Percentiles rank a stretch among this genome's conserved stretches.
Evolutionary conservation across 2,888 invertebrate genomes (phyloP).

Genomic region (Aleiodes alternator): DNA sequence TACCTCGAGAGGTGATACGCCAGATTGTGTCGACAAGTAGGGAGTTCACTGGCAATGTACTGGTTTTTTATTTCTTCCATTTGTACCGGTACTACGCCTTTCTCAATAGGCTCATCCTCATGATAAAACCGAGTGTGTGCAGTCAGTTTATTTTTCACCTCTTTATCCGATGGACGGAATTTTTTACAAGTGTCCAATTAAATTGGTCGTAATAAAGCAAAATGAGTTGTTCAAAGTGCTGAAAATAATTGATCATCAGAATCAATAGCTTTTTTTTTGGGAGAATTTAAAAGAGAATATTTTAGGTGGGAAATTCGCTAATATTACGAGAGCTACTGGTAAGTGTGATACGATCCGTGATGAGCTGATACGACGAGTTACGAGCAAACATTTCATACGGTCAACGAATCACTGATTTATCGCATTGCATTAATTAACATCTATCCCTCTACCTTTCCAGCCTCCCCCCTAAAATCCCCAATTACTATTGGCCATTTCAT

Average conservation of each 20-base stretch:
- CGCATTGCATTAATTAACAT: constrained; percentile 40
- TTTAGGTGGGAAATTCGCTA: neutral
- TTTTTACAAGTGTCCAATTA: constrained; percentile 37
- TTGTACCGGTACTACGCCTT: constrained; percentile 58
- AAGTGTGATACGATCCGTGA: constrained; percentile 46
- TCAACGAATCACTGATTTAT: constrained; percentile 44
- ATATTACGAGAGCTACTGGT: constrained; percentile 28
- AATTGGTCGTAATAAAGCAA: constrained; percentile 27
- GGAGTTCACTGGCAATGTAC: constrained; percentile 67
- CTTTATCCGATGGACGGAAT: constrained; percentile 68
- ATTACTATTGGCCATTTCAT: constrained; percentile 36
- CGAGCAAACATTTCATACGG: constrained; percentile 43
- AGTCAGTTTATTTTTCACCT: constrained; percentile 69
- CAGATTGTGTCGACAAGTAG: constrained; percentile 63
- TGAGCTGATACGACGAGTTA: constrained; percentile 48
- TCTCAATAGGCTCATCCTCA: constrained; percentile 61
- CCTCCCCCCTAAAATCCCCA: constrained; percentile 14
- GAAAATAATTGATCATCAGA: neutral
- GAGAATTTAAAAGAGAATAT: too few species aligned
- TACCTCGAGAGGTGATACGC: neutral
- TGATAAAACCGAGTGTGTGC: constrained; percentile 38
- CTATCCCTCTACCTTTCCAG: neutral
- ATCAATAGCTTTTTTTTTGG: too few species aligned
- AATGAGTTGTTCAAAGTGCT: constrained; percentile 2
- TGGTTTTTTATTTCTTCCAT: neutral